A percentile compares a stretch with the other conserved stretches of the same genome.
These are phyloP conservation scores for Drosophila setifemur DNA, from an alignment of 1,140 invertebrate genomes.

Conservation along the genomic window DNA sequence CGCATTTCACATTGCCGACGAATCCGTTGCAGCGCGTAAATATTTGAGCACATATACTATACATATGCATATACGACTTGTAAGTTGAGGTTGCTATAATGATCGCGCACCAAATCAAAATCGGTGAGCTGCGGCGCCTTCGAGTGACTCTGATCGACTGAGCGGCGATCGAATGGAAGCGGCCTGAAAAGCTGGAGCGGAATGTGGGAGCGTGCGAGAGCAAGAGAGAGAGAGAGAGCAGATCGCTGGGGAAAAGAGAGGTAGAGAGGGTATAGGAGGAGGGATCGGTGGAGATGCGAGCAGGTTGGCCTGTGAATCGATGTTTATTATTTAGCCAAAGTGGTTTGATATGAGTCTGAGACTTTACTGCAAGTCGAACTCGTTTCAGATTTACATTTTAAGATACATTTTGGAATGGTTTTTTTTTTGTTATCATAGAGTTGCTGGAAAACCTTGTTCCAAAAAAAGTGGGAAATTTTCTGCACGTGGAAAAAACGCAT, in stretches of 20 bases:
- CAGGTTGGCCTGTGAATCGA: conserved; percentile 17
- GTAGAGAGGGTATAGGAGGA: neutral
- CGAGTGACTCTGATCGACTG: conserved; percentile 78
- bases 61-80: conserved; percentile 8
- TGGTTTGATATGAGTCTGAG: conserved; percentile 5
- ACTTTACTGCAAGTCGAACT: conserved; percentile 17
- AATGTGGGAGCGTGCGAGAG: conserved; percentile 6
- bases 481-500: neutral
- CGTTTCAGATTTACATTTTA: conserved; percentile 11
- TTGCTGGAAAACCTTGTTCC: conserved; percentile 23
- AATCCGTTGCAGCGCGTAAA: conserved; percentile 20
- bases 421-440: neutral
- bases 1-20: conserved; percentile 18
- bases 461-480: neutral
- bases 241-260: neutral
- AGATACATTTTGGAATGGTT: neutral
- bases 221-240: neutral
- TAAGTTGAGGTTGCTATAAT: conserved; percentile 1
- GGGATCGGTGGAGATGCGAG: neutral
- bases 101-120: conserved; percentile 41
- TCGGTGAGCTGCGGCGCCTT: conserved; percentile 59
- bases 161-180: conserved; percentile 66
- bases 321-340: conserved; percentile 25
- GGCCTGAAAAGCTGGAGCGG: conserved; percentile 37
- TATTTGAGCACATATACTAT: conserved; percentile 18